Conservation (phyloP, 2,113 vertebrate genomes). For the Danionella cerebrum region DNA sequence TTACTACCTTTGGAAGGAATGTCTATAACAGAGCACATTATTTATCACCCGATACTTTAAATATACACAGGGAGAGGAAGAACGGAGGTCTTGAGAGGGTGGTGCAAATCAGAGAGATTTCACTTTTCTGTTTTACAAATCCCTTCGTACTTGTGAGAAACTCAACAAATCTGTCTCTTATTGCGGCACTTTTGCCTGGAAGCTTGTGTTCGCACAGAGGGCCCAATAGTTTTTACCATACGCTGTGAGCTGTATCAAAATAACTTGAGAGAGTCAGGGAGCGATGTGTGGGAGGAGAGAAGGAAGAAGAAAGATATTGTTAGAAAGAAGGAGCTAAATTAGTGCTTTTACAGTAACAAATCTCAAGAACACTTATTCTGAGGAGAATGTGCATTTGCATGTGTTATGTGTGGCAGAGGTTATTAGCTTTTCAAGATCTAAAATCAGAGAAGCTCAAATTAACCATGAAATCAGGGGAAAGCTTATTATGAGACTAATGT, state of each 20-base stretch:
- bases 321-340: slow-evolving; percentile 1
- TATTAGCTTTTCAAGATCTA: background rate
- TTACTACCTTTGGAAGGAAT: slow-evolving; percentile 46
- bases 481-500: background rate
- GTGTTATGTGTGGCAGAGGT: background rate
- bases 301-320: background rate
- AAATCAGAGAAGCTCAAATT: background rate
- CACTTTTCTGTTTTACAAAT: background rate
- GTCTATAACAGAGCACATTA: slow-evolving; percentile 28
- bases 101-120: background rate
- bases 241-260: slow-evolving; percentile 22
- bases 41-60: slow-evolving; percentile 4
- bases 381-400: background rate
- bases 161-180: background rate
- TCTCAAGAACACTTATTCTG: background rate
- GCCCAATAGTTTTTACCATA: background rate
- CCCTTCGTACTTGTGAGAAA: background rate
- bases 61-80: slow-evolving; percentile 1
- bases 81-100: background rate
- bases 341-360: background rate
- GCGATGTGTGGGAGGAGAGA: slow-evolving; percentile 21
- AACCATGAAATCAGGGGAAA: background rate
- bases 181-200: background rate
- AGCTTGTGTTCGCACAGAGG: background rate
- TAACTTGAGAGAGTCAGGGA: slow-evolving; percentile 32